Evolutionary conservation across 2,888 invertebrate genomes (phyloP), one percentile per base, ranked within the genome.

Genomic region (Lydus trimaculatus): DNA sequence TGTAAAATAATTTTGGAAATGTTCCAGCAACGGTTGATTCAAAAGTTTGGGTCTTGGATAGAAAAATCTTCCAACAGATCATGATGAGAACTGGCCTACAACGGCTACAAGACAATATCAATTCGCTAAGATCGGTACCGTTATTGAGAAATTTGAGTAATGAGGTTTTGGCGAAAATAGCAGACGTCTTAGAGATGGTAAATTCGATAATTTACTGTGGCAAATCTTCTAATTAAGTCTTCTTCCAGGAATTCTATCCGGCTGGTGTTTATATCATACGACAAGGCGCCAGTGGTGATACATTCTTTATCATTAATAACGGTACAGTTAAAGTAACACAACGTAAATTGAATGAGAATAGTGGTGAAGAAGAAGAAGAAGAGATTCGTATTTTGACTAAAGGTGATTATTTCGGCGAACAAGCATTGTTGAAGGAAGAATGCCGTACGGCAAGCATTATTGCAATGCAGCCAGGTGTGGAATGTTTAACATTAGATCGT

Each of bases 51-150:
- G 90, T 90, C 33, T 84, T 92, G 78, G 91, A 92, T 79, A 83
- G 92, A 63, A 85, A 88, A 71, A 89, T 90, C 15, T 92, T 91
- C 84, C 91, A 92, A 81, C 87, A 89, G 72, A 91, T 92, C 31
- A 92, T 92, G 91, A 90, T 91, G 85, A 87, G 90, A 70, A 91
- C 91, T 0, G 92, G 91, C 8, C 83, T 91, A 69, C 90, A 91
- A 79, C 84, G 91, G 71, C 86, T 90, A 64, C 89, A 91, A 76
- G 91, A 91, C 81, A 89, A 91, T 76, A 88, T 92, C 69, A 87
- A 88, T 72, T 92, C 92, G 82, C 85, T 92, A 17, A 86, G 87
- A 78, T 90, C 90, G 73, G 91, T 91, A 62, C 89, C 90, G 36
- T 83, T 91, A 60, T 83, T 91, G 28, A 86, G 87, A 71, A 87